These are phyloP conservation scores for Paralichthys olivaceus DNA, from an alignment of 2,113 vertebrate species.

Conservation along the genomic window DNA sequence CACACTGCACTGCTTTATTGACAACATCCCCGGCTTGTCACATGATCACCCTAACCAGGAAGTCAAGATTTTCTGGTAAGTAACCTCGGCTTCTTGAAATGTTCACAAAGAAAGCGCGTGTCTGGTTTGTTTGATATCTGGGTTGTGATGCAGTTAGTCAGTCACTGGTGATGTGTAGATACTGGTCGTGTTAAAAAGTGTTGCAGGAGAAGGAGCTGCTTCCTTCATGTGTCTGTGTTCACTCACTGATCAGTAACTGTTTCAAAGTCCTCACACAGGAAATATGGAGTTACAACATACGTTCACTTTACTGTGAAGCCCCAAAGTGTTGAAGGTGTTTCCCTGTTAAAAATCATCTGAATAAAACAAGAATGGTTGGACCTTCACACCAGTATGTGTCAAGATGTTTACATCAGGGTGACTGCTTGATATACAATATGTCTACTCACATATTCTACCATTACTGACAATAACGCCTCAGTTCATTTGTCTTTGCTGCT, in stretches of 20 bases:
- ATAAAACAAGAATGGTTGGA: too few relatives aligned
- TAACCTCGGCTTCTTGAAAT: conserved; percentile 2
- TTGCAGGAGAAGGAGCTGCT: not conserved
- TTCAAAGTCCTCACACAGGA: too few relatives aligned
- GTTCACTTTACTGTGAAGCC: too few relatives aligned
- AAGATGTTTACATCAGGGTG: too few relatives aligned
- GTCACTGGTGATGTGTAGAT: not conserved
- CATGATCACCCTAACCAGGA: conserved; percentile 71
- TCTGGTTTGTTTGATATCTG: not conserved
- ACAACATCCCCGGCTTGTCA: conserved; percentile 55
- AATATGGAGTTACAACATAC: too few relatives aligned
- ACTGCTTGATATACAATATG: too few relatives aligned
- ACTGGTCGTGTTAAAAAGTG: not conserved
- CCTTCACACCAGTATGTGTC: too few relatives aligned
- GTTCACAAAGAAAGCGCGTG: not conserved
- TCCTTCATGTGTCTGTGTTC: conserved; percentile 10
- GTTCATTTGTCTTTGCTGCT: too few relatives aligned
- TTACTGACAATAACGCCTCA: too few relatives aligned
- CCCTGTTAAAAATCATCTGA: too few relatives aligned
- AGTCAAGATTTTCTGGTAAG: conserved; percentile 72
- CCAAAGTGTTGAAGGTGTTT: too few relatives aligned
- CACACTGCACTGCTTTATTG: conserved; percentile 67
- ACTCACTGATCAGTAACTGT: not conserved
- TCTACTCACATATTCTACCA: too few relatives aligned
- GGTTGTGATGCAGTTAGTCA: not conserved